Percentiles rank a stretch among this genome's conserved stretches.
These are phyloP conservation scores for Sparus aurata DNA, from an alignment of 2,797 vertebrate species.

Conservation along the genomic window DNA sequence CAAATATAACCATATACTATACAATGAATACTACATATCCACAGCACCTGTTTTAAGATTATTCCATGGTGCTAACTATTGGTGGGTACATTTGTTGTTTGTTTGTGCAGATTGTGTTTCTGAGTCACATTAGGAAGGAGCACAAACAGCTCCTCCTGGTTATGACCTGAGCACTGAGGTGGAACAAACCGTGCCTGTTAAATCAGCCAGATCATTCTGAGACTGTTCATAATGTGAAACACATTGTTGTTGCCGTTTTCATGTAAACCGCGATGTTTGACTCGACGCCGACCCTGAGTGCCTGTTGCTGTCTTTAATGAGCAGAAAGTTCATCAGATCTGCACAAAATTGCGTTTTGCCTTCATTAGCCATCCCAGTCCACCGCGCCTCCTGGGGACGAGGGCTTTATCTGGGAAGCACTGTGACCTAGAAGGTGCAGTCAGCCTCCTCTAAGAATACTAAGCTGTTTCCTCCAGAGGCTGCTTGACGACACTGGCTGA, in stretches of 20 bases:
- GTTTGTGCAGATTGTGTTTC: neutral
- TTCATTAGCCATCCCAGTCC: neutral
- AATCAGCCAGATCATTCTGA: neutral
- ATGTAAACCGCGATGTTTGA: neutral
- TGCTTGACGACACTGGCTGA: neutral
- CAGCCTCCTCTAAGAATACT: constrained; percentile 11
- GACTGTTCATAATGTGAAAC: neutral
- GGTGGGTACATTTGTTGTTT: neutral
- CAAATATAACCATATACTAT: neutral
- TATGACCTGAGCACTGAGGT: neutral
- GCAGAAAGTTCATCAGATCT: neutral
- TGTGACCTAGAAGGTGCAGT: constrained; percentile 9
- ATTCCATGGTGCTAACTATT: neutral
- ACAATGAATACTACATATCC: neutral
- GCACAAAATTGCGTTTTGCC: neutral
- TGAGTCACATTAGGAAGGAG: neutral
- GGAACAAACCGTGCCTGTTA: neutral
- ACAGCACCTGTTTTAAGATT: neutral
- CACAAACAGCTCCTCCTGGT: neutral
- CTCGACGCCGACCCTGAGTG: neutral
- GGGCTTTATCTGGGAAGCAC: constrained; percentile 19
- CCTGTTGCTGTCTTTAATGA: neutral
- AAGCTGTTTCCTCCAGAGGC: neutral
- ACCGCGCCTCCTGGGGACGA: neutral
- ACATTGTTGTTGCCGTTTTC: neutral